Base-by-base conservation (phyloP, 2,113 vertebrate genomes). In the Oncorhynchus clarkii region DNA sequence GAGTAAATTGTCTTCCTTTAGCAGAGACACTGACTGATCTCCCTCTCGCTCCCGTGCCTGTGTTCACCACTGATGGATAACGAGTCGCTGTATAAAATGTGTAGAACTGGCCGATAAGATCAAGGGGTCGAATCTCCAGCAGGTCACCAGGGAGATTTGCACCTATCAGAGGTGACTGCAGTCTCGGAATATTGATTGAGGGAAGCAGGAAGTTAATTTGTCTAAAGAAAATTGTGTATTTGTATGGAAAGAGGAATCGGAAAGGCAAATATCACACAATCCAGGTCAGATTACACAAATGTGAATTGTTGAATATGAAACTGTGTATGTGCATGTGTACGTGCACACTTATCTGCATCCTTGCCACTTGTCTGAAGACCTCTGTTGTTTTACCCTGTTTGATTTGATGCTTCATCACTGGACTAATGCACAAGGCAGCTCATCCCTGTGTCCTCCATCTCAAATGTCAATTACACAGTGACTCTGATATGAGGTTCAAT, bases 261-360 rank as follows among this genome's bases (percentile, higher is more conserved):
- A 68, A 60, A 73, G 70, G 70, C 5, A 54, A 75, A 69, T 79
- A 4, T 14, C 16, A 54, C 72, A 3, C 78, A 59, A 57, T 29
- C 26, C 94, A 94, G 71, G 95, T 77, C 4, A 89, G 89, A 34
- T 95, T 86, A 92, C 94, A 94, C 91, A 93, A 45, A 45, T 93
- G 74, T 95, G 93, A 81, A 94, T 94, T 93, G 95, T 82, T 95
- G 94, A 94, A 93, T 95, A 76, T 2, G 26, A 20, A 54, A 51
- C 48, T 1, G 48, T 71, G 48, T 20, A 12, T 26, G 22, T 57
- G 69, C 11, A n/a, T 71, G 22, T 51, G 22, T 57, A 49, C 22
- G 26, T 70, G 16, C 34, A 39, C 39, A 39, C 8, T 39, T 22
- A 12, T 31, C 13, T 31, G 13, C 31, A 5, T n/a, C 59, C 59